Evolutionary conservation across 2,797 vertebrate species (phyloP).

Genomic region (Harpagifer antarcticus): DNA sequence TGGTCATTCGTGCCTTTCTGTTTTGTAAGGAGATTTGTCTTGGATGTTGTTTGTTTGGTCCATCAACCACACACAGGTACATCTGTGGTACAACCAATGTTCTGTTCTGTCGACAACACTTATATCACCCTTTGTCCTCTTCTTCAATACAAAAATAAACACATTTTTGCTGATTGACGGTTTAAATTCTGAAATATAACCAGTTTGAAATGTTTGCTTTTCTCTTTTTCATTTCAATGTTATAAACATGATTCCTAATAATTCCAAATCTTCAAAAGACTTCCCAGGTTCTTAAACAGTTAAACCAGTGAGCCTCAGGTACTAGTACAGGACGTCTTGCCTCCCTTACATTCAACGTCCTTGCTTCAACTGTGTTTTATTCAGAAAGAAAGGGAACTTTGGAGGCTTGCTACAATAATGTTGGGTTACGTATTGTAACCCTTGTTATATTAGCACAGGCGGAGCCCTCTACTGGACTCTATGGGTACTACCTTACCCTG

Average conservation of each 20-base stretch:
- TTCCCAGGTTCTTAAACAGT: too few species aligned
- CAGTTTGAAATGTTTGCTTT: too few species aligned
- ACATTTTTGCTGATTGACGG: neutral
- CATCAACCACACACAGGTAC: neutral
- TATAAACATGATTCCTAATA: too few species aligned
- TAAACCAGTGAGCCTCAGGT: too few species aligned
- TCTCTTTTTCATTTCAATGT: too few species aligned
- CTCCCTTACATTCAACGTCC: neutral
- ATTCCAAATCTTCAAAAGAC: too few species aligned
- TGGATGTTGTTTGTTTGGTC: neutral
- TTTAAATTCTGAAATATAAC: neutral
- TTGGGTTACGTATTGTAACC: too few species aligned
- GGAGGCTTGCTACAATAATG: neutral
- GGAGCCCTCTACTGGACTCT: too few species aligned
- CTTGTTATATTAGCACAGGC: too few species aligned
- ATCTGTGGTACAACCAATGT: neutral
- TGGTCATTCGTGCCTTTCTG: neutral
- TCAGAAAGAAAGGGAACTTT: neutral
- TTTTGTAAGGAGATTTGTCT: slow-evolving; percentile 8
- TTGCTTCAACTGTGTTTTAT: neutral
- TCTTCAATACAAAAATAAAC: neutral
- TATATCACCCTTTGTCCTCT: neutral
- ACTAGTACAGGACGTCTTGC: neutral
- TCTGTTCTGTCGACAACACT: neutral
- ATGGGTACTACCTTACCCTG: too few species aligned